These are phyloP conservation scores for Pomatorhinus ruficollis DNA, from an alignment of 2,113 vertebrate species.

Conservation along the genomic window DNA sequence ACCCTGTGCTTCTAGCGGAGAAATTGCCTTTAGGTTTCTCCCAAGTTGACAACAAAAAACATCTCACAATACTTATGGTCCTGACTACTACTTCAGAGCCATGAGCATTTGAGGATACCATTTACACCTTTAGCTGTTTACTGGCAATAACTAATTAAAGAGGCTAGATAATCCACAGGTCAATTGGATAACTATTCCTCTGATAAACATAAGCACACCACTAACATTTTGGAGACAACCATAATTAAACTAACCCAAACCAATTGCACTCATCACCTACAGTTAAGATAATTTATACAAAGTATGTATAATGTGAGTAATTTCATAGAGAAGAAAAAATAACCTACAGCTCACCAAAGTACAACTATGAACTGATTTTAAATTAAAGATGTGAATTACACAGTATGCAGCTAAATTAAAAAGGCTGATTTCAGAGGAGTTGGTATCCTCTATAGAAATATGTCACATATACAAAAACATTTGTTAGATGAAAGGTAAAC, in stretches of 20 bases:
- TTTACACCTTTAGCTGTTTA: neutral
- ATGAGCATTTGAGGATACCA: neutral
- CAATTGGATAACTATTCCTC: neutral
- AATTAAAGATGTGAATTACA: neutral
- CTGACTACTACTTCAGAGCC: neutral
- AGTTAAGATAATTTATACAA: neutral
- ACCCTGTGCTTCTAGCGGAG: neutral
- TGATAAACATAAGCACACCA: neutral
- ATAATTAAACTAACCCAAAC: neutral
- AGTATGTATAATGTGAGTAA: neutral
- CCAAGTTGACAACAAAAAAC: neutral
- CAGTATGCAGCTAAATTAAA: neutral
- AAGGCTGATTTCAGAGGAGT: neutral
- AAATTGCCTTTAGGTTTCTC: neutral
- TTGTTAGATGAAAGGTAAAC: neutral
- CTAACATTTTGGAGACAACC: neutral
- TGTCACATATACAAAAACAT: neutral
- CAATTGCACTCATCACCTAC: neutral
- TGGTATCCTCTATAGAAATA: neutral
- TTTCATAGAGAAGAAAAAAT: neutral
- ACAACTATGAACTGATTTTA: neutral
- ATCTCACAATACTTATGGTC: neutral
- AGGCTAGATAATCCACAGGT: neutral
- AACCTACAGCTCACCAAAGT: neutral
- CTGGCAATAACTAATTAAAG: neutral